These are phyloP conservation scores for Atta cephalotes DNA, from an alignment of 1,140 invertebrate species.

Conservation along the genomic window DNA sequence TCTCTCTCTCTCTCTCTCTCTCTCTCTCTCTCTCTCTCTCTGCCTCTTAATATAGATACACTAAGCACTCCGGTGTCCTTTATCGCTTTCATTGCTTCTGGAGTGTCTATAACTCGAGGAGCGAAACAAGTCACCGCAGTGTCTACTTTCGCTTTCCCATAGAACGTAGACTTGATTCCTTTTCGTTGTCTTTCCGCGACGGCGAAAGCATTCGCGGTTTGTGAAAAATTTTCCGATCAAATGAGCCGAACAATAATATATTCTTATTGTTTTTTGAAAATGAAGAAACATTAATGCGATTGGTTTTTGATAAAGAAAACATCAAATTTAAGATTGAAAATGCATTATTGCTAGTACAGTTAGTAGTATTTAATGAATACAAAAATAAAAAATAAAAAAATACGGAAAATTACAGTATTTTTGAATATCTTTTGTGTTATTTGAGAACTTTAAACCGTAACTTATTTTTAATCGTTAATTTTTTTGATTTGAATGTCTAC, in stretches of 20 bases:
- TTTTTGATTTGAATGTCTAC: conserved; percentile 17
- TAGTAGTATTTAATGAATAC: background rate
- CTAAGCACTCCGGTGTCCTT: conserved; percentile 43
- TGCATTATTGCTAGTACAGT: background rate
- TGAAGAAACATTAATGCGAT: background rate
- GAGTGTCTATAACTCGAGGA: conserved; percentile 53
- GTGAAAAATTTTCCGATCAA: conserved; percentile 9
- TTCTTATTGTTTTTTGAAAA: background rate
- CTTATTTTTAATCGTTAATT: background rate
- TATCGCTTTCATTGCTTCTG: conserved; percentile 61
- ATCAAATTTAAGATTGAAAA: background rate
- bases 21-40: background rate
- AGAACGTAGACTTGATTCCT: conserved; percentile 47
- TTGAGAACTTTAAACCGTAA: background rate
- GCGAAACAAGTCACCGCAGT: conserved; percentile 34
- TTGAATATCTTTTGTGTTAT: background rate
- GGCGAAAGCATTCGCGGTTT: conserved; percentile 32
- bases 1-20: background rate
- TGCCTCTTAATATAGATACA: conserved; percentile 19
- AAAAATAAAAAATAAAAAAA: background rate
- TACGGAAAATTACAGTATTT: background rate
- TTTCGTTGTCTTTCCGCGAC: conserved; percentile 15
- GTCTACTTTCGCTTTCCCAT: conserved; percentile 62
- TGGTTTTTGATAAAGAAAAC: background rate
- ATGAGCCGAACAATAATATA: background rate